Evolutionary conservation across 2,113 vertebrate genomes (phyloP), one percentile per base, ranked within the genome.

Genomic region (Miniopterus natalensis): DNA sequence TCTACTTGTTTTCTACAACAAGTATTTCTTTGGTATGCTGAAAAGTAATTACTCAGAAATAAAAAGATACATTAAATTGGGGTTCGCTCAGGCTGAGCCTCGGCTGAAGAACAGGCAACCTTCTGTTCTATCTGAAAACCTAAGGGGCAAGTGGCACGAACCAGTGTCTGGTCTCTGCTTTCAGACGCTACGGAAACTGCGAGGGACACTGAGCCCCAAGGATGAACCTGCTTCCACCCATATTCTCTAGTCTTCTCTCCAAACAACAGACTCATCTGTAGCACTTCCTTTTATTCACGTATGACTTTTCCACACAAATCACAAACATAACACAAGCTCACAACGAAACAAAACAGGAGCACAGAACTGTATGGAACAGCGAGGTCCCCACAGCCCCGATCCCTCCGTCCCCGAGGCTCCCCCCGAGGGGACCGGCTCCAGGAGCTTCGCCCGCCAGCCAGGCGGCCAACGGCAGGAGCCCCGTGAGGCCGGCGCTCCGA

Each of bases 1-100:
- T 80, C 21, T 45, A 87, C 59, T 68, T 59, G 29, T 59, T 88
- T 94, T 70, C 86, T 80, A 61, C 49, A 88, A 66, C n/a, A 92
- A 70, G 27, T 47, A 73, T 42, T 77, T 86, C 45, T 17, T 71
- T 53, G 70, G 55, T 57, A 31, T 8, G 47, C 29, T 51, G 59
- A 88, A 75, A 88, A 45, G 45, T 42, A 71, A 65, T 23, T 71
- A 71, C 18, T 75, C 53, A 36, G 23, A 31, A 89, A 51, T 65
- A 61, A 49, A 75, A 88, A 84, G n/a, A 66, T 51, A 47, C 47
- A 81, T 10, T 27, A 88, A 93, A 84, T 2, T 40, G 18, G 20
- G 20, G 25, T 49, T 84, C 2, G 8, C 14, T 81, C 71, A 42
- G 36, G 61, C 10, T 87, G 17, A 57, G 59, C 25, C 73, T 27